Conservation (phyloP, 2,113 vertebrate species). For the Sorex araneus region DNA sequence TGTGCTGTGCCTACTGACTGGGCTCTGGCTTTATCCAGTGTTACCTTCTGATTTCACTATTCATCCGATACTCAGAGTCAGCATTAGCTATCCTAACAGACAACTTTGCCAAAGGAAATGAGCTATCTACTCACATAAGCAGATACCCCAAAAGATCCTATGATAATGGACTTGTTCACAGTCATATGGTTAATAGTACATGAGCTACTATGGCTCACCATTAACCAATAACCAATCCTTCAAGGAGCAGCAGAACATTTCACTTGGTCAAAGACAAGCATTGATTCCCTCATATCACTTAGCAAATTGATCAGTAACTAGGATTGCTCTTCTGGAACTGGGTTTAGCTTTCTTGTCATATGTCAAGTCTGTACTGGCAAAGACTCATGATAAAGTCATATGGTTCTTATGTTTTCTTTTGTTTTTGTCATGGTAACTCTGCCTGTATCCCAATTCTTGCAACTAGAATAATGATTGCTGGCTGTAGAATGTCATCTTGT, state of each 20-base stretch:
- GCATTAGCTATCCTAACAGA: neutral
- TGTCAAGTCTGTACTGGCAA: neutral
- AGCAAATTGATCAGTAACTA: neutral
- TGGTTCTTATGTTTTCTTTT: neutral
- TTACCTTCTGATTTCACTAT: neutral
- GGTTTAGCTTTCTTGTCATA: neutral
- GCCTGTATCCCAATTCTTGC: neutral
- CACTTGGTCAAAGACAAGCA: no score
- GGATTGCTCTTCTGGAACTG: neutral
- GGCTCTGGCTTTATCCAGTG: neutral
- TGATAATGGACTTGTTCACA: neutral
- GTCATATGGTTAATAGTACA: neutral
- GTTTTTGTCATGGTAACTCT: slow-evolving; percentile 26
- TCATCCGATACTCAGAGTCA: neutral
- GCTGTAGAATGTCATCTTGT: neutral
- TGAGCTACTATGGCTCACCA: neutral
- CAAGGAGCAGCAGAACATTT: neutral
- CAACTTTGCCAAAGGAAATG: neutral
- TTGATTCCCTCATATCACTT: neutral
- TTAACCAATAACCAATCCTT: neutral
- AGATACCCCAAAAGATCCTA: neutral
- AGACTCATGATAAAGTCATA: neutral
- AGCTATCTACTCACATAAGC: neutral
- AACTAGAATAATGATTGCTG: neutral
- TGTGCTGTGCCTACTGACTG: no score